Evolutionary conservation across 2,113 vertebrate genomes (phyloP).

Genomic region (Xiphias gladius): DNA sequence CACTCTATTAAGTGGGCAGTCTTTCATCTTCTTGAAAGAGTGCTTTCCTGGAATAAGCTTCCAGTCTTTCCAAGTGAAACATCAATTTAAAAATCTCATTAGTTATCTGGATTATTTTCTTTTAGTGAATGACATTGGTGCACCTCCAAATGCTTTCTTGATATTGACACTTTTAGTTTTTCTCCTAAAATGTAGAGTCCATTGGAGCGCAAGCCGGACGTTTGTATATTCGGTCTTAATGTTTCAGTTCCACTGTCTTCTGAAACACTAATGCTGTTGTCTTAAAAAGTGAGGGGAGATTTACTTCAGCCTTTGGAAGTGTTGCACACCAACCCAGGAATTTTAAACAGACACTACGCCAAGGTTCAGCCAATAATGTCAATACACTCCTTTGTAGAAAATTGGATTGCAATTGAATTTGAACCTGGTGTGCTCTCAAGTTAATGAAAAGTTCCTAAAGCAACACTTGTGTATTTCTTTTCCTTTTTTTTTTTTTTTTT

Average conservation of each 20-base stretch:
- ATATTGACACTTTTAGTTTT: neutral
- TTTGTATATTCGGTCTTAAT: neutral
- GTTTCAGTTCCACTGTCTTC: neutral
- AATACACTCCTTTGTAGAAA: constrained; percentile 16
- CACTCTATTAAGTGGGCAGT: neutral
- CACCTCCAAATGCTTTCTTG: neutral
- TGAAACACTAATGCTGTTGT: neutral
- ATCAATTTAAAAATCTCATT: constrained; percentile 4
- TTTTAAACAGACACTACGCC: constrained; percentile 23
- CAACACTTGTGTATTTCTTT: neutral
- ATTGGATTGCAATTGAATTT: constrained; percentile 17
- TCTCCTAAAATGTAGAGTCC: neutral
- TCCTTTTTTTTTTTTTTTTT: neutral
- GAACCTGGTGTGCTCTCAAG: neutral
- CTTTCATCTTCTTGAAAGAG: neutral
- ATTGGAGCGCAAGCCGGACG: neutral
- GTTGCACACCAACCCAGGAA: neutral
- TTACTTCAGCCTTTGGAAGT: constrained; percentile 5
- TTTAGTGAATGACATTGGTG: neutral
- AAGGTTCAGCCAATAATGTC: constrained; percentile 8
- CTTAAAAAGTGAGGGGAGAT: neutral
- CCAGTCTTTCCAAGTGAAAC: neutral
- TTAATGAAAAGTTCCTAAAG: constrained; percentile 37
- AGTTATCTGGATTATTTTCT: neutral
- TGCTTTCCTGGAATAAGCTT: neutral